Conservation (phyloP, 2,113 vertebrate genomes). For the Cnemophilus loriae region DNA sequence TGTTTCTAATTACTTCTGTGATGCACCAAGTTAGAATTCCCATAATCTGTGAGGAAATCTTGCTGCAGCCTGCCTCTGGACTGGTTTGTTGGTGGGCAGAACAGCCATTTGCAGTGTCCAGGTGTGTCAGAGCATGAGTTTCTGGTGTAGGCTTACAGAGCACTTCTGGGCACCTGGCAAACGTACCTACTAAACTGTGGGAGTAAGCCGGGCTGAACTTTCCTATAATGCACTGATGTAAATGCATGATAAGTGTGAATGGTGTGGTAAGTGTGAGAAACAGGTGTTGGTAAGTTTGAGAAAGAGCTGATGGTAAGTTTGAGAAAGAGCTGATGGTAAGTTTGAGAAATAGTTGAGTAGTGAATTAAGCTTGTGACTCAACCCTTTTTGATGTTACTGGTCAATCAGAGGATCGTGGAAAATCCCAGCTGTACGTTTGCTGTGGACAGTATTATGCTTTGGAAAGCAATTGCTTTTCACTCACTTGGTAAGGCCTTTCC, state of each 20-base stretch:
- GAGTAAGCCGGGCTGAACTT: not conserved
- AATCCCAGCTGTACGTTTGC: not conserved
- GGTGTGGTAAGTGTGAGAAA: not conserved
- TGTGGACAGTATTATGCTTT: not conserved
- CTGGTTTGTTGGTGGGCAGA: not conserved
- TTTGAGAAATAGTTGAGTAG: not conserved
- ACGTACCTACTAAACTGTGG: not conserved
- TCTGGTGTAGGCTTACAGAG: not conserved
- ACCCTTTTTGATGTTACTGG: not conserved
- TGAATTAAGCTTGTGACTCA: slow-evolving; percentile 33
- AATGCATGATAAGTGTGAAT: not conserved
- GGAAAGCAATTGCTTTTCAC: not conserved
- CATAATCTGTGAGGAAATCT: not conserved
- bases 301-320: not conserved
- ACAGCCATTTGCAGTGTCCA: not conserved
- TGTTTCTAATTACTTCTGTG: not conserved
- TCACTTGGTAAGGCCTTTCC: not conserved
- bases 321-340: not conserved
- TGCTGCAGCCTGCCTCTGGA: not conserved
- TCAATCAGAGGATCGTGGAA: slow-evolving; percentile 23
- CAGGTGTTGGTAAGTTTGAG: not conserved
- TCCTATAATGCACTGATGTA: not conserved
- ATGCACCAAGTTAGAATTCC: not conserved
- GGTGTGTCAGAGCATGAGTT: not conserved
- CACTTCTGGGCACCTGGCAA: not conserved